Percentiles rank a stretch among this genome's conserved stretches.
phyloP scores from a whole-genome alignment of 2,797 vertebrate species.

The Coregonus sp. region DNA sequence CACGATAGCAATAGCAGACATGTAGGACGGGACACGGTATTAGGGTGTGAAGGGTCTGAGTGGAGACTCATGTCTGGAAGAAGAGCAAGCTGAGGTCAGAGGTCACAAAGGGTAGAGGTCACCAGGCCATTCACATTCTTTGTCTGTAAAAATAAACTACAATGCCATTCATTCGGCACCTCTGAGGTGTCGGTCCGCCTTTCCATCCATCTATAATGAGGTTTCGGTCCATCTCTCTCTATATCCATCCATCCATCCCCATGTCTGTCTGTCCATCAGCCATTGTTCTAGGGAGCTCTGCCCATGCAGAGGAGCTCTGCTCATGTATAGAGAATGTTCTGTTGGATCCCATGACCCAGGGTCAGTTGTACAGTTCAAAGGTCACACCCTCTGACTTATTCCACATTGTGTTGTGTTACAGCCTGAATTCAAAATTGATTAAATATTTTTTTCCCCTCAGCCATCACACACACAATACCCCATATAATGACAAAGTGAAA shows the following conservation, averaged over 20 bases:
- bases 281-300: slow-evolving; percentile 10
- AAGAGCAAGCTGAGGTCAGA: slow-evolving; percentile 59
- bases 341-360: too few relatives aligned
- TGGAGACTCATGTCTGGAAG: slow-evolving; percentile 51
- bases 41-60: background rate
- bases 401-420: too few relatives aligned
- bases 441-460: too few relatives aligned
- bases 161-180: background rate
- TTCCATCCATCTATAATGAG: background rate
- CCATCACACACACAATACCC: too few relatives aligned
- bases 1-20: slow-evolving; percentile 60
- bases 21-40: background rate
- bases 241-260: background rate
- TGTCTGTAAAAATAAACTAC: slow-evolving; percentile 24
- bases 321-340: background rate
- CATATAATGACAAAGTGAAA: too few relatives aligned
- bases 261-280: too few relatives aligned
- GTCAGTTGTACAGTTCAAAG: too few relatives aligned
- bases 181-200: slow-evolving; percentile 7
- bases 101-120: slow-evolving; percentile 50
- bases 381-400: too few relatives aligned
- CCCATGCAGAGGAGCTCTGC: background rate
- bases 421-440: too few relatives aligned
- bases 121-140: slow-evolving; percentile 50
- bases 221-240: slow-evolving; percentile 7